Evolutionary conservation across 2,888 invertebrate genomes (phyloP).

Genomic region (Emmelina monodactyla): DNA sequence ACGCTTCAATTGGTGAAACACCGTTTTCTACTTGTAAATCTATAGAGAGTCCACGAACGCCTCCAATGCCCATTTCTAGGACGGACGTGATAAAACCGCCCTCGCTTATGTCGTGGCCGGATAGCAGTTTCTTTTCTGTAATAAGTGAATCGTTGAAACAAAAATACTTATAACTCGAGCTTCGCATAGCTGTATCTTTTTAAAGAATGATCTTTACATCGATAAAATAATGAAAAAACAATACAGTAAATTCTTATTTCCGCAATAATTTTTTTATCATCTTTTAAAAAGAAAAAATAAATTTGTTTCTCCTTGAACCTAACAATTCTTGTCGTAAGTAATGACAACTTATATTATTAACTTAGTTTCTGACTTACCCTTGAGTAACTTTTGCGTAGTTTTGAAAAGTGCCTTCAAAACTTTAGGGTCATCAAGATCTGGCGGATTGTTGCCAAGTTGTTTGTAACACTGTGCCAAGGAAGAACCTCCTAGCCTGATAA

Average conservation of each 20-base stretch:
- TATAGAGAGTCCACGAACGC: slow-evolving; percentile 79
- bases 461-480: slow-evolving; percentile 90
- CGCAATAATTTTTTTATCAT: too few relatives aligned
- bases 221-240: background rate
- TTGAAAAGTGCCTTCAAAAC: slow-evolving; percentile 79
- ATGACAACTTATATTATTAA: too few relatives aligned
- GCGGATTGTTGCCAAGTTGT: slow-evolving; percentile 80
- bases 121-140: slow-evolving; percentile 71
- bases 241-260: too few relatives aligned
- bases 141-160: slow-evolving; percentile 16
- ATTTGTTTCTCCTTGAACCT: too few relatives aligned
- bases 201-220: too few relatives aligned
- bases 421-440: slow-evolving; percentile 79
- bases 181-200: too few relatives aligned
- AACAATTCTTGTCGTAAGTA: too few relatives aligned
- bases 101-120: slow-evolving; percentile 97
- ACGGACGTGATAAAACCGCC: slow-evolving; percentile 91
- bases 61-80: slow-evolving; percentile 96
- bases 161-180: too few relatives aligned
- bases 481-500: slow-evolving; percentile 83
- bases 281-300: too few relatives aligned
- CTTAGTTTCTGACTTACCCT: slow-evolving; percentile 69
- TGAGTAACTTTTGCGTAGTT: slow-evolving; percentile 83
- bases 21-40: slow-evolving; percentile 54
- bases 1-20: slow-evolving; percentile 68